phyloP scores from a whole-genome alignment of 2,888 invertebrate species.

The Eulithis testata region DNA sequence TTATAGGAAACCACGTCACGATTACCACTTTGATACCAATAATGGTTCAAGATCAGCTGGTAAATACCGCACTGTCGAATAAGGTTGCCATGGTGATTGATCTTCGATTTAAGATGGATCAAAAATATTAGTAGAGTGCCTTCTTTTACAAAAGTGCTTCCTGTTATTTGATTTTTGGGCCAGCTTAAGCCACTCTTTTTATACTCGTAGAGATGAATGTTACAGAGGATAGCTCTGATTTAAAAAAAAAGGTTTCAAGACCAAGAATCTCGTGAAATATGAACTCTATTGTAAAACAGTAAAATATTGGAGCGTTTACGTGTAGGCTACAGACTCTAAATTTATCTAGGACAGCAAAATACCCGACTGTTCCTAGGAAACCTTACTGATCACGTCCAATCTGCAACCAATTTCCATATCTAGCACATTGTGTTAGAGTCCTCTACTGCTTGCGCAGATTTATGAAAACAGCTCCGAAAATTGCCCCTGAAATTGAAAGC shows the following conservation, averaged over 20 bases:
- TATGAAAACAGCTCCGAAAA: conserved; percentile 44
- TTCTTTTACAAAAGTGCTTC: not conserved
- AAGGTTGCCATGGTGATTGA: conserved; percentile 1
- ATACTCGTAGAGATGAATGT: too few relatives aligned
- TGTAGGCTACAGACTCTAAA: conserved; percentile 49
- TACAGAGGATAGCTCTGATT: too few relatives aligned
- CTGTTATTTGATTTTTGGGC: not conserved
- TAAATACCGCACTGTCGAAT: not conserved
- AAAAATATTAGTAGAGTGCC: not conserved
- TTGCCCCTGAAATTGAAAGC: conserved; percentile 49
- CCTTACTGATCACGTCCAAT: conserved; percentile 58
- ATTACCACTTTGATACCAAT: not conserved
- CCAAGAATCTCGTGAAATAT: too few relatives aligned
- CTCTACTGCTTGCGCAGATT: conserved; percentile 15
- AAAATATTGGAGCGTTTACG: conserved; percentile 31
- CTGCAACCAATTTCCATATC: conserved; percentile 50
- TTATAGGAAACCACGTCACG: conserved; percentile 2
- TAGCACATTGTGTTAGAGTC: conserved; percentile 43
- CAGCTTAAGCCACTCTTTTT: not conserved
- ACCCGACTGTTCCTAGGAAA: conserved; percentile 62
- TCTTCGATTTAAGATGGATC: not conserved
- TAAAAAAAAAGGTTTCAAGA: too few relatives aligned
- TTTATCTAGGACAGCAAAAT: conserved; percentile 66
- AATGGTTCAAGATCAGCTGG: not conserved
- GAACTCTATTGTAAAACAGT: not conserved